Percentiles rank a stretch among this genome's conserved stretches.
Conservation (phyloP, 2,113 vertebrate genomes). For the Labrus mixtus region DNA sequence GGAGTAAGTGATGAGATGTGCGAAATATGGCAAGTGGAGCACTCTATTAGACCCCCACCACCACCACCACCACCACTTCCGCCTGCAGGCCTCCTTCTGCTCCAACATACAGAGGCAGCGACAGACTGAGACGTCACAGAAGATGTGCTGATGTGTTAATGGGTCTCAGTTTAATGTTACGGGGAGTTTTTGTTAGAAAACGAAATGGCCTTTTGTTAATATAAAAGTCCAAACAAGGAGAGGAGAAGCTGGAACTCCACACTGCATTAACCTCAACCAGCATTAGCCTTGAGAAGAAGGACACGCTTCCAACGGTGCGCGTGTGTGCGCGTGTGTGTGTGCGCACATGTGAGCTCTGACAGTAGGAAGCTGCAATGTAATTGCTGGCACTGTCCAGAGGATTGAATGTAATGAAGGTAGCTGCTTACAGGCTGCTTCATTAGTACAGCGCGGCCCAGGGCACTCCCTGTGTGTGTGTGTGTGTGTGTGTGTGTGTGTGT, state of each 20-base stretch:
- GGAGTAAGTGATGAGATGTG: slow-evolving; percentile 64
- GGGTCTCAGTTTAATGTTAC: slow-evolving; percentile 20
- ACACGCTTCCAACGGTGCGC: slow-evolving; percentile 33
- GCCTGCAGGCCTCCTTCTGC: slow-evolving; percentile 46
- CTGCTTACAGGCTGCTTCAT: slow-evolving; percentile 84
- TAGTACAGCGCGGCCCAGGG: slow-evolving; percentile 71
- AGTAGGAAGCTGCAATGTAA: slow-evolving; percentile 76
- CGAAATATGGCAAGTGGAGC: slow-evolving; percentile 69
- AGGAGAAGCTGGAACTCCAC: slow-evolving; percentile 39
- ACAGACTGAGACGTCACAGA: slow-evolving; percentile 30
- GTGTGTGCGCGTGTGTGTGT: slow-evolving; percentile 27
- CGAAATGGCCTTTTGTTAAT: slow-evolving; percentile 19
- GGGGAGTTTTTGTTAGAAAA: slow-evolving; percentile 1
- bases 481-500: slow-evolving; percentile 33
- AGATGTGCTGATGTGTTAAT: slow-evolving; percentile 16
- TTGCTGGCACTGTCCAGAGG: slow-evolving; percentile 83
- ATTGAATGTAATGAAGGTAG: slow-evolving; percentile 85
- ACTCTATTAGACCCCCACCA: slow-evolving; percentile 46
- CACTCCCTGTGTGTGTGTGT: slow-evolving; percentile 55
- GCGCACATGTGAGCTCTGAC: slow-evolving; percentile 51
- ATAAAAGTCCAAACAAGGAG: slow-evolving; percentile 28
- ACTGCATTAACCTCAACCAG: slow-evolving; percentile 30
- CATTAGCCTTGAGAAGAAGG: slow-evolving; percentile 37
- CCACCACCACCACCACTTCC: background rate
- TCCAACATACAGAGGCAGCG: slow-evolving; percentile 22